phyloP scores from a whole-genome alignment of 2,113 vertebrate species.

The Phyllostomus discolor region DNA sequence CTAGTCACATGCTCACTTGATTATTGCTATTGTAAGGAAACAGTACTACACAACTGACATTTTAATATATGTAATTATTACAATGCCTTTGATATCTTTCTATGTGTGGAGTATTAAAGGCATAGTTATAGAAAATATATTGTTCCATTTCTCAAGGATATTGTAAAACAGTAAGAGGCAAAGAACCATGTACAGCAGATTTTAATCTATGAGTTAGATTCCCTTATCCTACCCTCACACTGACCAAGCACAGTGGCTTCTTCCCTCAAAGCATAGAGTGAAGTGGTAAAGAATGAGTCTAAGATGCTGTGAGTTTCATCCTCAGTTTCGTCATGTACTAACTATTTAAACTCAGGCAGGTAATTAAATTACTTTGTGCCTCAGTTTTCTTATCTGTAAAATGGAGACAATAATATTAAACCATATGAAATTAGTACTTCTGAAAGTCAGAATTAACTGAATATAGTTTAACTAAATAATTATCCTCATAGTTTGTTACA shows the following conservation, averaged over 20 bases:
- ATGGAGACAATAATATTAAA: neutral
- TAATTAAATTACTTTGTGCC: neutral
- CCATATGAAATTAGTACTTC: neutral
- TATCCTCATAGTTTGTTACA: neutral
- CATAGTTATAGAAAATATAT: neutral
- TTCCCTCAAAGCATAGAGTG: neutral
- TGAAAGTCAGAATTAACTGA: neutral
- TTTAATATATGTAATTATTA: neutral
- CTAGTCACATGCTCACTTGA: neutral
- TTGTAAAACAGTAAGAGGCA: neutral
- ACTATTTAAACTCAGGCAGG: neutral
- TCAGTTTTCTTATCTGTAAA: neutral
- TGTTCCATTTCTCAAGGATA: neutral
- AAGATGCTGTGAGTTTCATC: neutral
- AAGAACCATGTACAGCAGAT: neutral
- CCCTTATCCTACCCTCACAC: neutral
- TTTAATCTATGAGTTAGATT: neutral
- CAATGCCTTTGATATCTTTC: neutral
- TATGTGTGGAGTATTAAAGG: neutral
- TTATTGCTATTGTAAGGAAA: neutral
- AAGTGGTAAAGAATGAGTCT: neutral
- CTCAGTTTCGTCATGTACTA: neutral
- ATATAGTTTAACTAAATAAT: neutral
- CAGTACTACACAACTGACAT: neutral
- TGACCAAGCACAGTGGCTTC: neutral